phyloP scores from a whole-genome alignment of 2,797 vertebrate species.

The Helicolenus hilgendorfi region DNA sequence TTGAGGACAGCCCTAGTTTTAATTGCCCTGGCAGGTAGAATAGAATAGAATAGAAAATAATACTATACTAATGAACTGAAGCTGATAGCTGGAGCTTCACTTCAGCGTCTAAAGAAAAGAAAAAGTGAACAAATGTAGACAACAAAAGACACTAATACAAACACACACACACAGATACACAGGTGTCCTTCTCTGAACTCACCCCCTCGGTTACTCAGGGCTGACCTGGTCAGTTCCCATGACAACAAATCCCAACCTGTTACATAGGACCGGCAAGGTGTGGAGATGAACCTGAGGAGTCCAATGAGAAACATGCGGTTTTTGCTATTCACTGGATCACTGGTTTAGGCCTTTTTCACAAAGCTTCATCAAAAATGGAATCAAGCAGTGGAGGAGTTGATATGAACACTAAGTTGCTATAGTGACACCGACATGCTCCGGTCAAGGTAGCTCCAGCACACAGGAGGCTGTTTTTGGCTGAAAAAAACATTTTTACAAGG shows the following conservation, averaged over 20 bases:
- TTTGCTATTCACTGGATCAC: neutral
- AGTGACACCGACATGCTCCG: neutral
- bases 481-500: neutral
- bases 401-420: neutral
- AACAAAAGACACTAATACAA: neutral
- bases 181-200: conserved; percentile 39
- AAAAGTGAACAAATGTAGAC: neutral
- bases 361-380: conserved; percentile 1
- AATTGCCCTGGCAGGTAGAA: neutral
- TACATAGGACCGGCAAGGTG: neutral
- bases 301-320: conserved; percentile 1
- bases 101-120: neutral
- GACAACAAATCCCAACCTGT: conserved; percentile 80
- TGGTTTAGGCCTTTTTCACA: neutral
- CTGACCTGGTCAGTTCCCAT: conserved; percentile 78
- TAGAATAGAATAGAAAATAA: neutral
- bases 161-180: neutral
- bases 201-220: conserved; percentile 48
- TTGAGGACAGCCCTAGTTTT: too few relatives aligned
- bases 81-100: neutral
- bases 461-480: neutral
- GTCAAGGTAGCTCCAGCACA: neutral
- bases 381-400: neutral
- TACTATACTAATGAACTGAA: neutral
- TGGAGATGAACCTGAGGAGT: conserved; percentile 17